Base-by-base conservation (phyloP, 2,888 invertebrate species). In the Pachymerium ferrugineum region DNA sequence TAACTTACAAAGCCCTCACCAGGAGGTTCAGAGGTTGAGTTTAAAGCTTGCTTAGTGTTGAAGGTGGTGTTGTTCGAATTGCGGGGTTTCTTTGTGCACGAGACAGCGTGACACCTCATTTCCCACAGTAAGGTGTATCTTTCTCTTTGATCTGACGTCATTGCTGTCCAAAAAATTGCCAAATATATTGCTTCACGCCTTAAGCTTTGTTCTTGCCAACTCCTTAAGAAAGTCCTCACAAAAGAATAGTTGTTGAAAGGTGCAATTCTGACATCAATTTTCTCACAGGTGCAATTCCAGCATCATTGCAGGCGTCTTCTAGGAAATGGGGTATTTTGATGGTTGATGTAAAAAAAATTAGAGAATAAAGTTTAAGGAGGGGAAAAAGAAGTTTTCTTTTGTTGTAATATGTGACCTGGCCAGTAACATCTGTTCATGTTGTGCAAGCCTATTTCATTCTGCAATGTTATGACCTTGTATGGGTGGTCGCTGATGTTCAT, bases 401-500 rank as follows among this genome's bases (percentile, higher is more conserved):
- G 62, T 62, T 54, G 28, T 62, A 62, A 62, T 62, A 62, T 62
- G 62, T 28, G 62, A 62, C 62, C 28, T 28, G 28, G 62, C 25
- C 28, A 28, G 62, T 28, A 62, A 62, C 62, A 62, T 62, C 62
- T 62, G 62, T 62, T 62, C 62, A 62, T 25, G 62, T 62, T 62
- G 62, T 62, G 62, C 62, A 62, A 28, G 62, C 62, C 28, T 54
- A 62, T 62, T 62, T 62, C 62, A 62, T 62, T 62, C 62, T 22
- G 62, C 62, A 28, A n/a, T 62, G 62, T 62, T 62, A 62, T 62
- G 62, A 62, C 62, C 62, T 62, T 62, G 62, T 62, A 62, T 62
- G 62, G 62, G 62, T 62, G 62, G 62, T 62, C 62, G 62, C 62
- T 62, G 62, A 62, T 62, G 62, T 62, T 62, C 62, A 62, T 62